Evolutionary conservation across 2,888 invertebrate genomes (phyloP), one percentile per base, ranked within the genome.

Genomic region (Drosophila cyrtoloma): DNA sequence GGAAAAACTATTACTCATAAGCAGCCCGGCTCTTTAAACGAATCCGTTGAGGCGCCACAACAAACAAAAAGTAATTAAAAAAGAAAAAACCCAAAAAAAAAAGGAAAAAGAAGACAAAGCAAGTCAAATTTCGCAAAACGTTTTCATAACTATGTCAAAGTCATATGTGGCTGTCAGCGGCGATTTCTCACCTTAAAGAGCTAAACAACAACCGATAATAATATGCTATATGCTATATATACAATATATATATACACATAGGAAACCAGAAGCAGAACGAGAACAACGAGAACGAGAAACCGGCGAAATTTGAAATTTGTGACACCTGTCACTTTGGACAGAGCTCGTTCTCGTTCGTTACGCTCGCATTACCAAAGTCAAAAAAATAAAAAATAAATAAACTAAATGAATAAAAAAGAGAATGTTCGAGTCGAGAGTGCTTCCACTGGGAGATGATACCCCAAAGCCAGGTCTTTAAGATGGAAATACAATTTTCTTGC

Each of bases 111-210:
- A 65, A 62, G 33, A 42, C 58, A 55, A 75, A 52, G 50, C 64
- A 52, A 51, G 26, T 39, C 26, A 55, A 72, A 59, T 71, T 68
- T 62, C 47, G 71, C 76, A 47, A 19, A 58, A 22, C 44, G 56
- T 14, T 30, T 30, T 32, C 19, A 83, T 81, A 84, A 86, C 82
- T 81, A 82, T 86, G 86, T 88, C 86, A 86, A 86, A 85, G 86
- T 86, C 88, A 77, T 62, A 52, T 42, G 47, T 26, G 42, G 61
- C 58, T 61, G 73, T 65, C 71, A 61, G 60, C 58, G 42, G 0
- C 32, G 26, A 32, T 53, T 44, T 26, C 26, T 61, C 75, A 77
- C 77, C 71, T 56, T 71, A 63, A 56, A 50, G 53, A 76, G 30
- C 47, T 3, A 26, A 26, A 47, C 47, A 47, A 16, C 47, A 26